phyloP scores from a whole-genome alignment of 2,113 vertebrate genomes.

The Eulemur macaco region DNA sequence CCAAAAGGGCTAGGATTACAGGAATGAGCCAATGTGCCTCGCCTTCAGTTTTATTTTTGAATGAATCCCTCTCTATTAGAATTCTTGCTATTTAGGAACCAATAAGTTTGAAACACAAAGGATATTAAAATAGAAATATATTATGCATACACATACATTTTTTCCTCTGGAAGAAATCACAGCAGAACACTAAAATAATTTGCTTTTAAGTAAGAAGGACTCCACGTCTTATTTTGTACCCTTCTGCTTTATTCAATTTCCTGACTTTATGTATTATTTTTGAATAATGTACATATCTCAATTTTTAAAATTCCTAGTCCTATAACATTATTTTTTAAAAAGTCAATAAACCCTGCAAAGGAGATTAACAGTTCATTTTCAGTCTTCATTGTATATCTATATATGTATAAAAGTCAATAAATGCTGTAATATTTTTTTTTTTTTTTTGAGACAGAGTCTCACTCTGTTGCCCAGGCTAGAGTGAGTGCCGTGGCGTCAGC shows the following conservation, averaged over 20 bases:
- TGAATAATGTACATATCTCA: background rate
- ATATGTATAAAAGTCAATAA: background rate
- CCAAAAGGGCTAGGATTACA: no score
- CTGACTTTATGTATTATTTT: background rate
- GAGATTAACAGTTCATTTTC: background rate
- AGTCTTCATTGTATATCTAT: background rate
- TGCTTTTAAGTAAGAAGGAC: background rate
- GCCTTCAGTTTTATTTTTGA: background rate
- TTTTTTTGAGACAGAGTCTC: no score
- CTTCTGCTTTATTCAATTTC: background rate
- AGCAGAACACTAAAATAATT: background rate
- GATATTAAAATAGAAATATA: background rate
- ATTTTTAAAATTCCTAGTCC: background rate
- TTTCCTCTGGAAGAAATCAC: background rate
- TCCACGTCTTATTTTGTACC: background rate
- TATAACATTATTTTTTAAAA: background rate
- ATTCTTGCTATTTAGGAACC: background rate
- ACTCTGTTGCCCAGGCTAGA: no score
- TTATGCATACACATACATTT: background rate
- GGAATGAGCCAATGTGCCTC: no score
- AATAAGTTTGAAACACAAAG: background rate
- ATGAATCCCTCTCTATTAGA: background rate
- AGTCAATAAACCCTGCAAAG: background rate
- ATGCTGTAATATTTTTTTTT: background rate
- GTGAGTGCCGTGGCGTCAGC: no score